Percentiles rank a stretch among this genome's conserved stretches.
These are phyloP conservation scores for Diarsia dahlii DNA, from an alignment of 2,888 invertebrate species.

Conservation along the genomic window DNA sequence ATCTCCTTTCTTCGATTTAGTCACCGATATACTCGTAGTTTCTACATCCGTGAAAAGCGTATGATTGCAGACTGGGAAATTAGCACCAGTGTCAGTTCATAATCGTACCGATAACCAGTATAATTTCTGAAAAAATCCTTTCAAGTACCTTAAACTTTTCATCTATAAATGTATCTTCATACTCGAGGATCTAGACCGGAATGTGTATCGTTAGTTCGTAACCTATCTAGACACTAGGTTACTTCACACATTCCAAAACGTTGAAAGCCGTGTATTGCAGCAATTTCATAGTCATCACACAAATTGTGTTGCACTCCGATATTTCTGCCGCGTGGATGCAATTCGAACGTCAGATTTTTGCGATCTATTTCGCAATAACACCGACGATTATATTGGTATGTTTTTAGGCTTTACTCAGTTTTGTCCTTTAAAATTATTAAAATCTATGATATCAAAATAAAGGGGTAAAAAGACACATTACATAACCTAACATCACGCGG, in stretches of 20 bases:
- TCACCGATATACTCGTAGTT: not conserved
- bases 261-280: not conserved
- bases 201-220: not conserved
- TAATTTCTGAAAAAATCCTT: not conserved
- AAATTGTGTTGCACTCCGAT: constrained; percentile 53
- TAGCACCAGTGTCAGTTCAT: not conserved
- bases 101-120: not conserved
- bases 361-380: constrained; percentile 48
- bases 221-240: not conserved
- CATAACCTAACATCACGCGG: no score
- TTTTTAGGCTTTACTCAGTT: constrained; percentile 9
- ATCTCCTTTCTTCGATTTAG: no score
- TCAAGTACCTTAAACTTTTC: not conserved
- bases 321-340: constrained; percentile 49
- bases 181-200: not conserved
- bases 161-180: not conserved
- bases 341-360: constrained; percentile 55
- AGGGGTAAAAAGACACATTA: no score
- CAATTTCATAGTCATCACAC: constrained; percentile 49
- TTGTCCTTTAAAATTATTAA: not conserved
- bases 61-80: not conserved
- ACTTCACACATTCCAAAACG: constrained; percentile 16
- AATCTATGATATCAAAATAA: not conserved
- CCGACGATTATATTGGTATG: constrained; percentile 19
- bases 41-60: not conserved